phyloP scores from a whole-genome alignment of 2,797 vertebrate genomes.

The Cephalopachus bancanus region DNA sequence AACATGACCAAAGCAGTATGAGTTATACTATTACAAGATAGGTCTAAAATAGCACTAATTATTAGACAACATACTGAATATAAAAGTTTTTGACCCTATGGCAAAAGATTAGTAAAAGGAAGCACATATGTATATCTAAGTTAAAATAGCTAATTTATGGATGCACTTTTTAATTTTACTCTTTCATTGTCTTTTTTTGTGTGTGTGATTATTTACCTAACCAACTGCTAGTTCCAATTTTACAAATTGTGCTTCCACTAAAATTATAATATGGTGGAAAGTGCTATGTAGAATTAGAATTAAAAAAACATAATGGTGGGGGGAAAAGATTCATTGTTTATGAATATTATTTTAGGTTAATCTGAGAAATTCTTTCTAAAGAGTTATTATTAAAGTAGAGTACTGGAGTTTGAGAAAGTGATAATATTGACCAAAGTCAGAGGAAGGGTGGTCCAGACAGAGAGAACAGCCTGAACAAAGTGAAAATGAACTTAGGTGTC shows the following conservation, averaged over 20 bases:
- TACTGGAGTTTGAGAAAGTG: background rate
- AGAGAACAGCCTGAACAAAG: background rate
- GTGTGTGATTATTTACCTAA: background rate
- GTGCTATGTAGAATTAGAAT: background rate
- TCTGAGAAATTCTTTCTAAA: background rate
- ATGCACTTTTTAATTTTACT: background rate
- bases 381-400: background rate
- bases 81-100: background rate
- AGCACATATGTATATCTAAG: background rate
- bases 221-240: background rate
- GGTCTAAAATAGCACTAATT: background rate
- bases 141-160: conserved; percentile 15
- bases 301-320: background rate
- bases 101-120: conserved; percentile 2
- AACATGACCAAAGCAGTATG: background rate
- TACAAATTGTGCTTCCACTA: background rate
- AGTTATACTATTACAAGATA: background rate
- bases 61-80: background rate
- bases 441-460: background rate
- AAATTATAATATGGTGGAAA: background rate
- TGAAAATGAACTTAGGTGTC: background rate
- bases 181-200: background rate
- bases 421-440: background rate
- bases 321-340: background rate
- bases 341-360: background rate